Percentiles rank a stretch among this genome's conserved stretches.
Evolutionary conservation across 2,113 vertebrate species (phyloP).

Genomic region (Ornithorhynchus anatinus): DNA sequence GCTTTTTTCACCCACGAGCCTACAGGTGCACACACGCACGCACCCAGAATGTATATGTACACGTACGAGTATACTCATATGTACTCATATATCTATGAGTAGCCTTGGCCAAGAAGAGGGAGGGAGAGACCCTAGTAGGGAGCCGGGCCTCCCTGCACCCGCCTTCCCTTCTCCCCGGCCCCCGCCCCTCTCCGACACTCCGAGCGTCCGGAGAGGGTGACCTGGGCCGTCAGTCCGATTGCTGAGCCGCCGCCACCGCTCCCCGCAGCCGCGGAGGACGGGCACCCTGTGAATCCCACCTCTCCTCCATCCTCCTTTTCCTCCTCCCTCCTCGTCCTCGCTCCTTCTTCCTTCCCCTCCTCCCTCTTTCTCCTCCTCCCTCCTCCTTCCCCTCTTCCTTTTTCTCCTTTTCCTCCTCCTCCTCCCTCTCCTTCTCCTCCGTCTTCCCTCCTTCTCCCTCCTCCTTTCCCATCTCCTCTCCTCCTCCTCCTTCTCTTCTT

Average conservation of each 20-base stretch:
- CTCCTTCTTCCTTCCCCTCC: neutral
- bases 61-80: too few relatives aligned
- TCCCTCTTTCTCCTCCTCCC: neutral
- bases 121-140: neutral
- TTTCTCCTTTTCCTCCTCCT: neutral
- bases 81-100: too few relatives aligned
- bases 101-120: too few relatives aligned
- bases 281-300: neutral
- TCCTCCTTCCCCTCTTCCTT: neutral
- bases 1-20: too few relatives aligned
- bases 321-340: neutral
- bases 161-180: neutral
- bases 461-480: neutral
- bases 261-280: neutral
- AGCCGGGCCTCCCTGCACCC: too few relatives aligned
- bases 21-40: too few relatives aligned
- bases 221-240: neutral
- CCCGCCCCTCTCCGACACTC: neutral
- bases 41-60: too few relatives aligned
- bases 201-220: neutral
- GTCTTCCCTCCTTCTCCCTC: too few relatives aligned
- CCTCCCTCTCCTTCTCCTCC: neutral
- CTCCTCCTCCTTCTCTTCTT: neutral
- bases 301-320: neutral
- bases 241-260: neutral